Conservation (phyloP, 1,140 invertebrate genomes). For the Achatina immaculata region DNA sequence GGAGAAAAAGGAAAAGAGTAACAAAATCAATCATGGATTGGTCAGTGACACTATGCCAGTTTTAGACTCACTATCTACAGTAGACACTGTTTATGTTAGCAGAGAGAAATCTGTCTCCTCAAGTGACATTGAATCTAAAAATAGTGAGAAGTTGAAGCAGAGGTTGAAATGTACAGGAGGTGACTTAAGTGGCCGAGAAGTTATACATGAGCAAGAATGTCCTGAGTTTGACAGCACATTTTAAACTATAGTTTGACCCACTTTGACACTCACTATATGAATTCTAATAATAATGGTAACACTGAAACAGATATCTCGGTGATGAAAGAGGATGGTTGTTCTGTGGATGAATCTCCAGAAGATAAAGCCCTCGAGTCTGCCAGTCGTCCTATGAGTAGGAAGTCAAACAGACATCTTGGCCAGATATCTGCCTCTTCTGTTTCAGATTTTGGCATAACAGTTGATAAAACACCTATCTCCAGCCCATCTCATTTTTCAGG, state of each 20-base stretch:
- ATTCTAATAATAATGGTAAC: not conserved
- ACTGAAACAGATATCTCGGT: not conserved
- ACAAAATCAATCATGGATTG: not conserved
- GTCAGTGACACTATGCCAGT: not conserved
- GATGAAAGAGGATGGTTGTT: not conserved
- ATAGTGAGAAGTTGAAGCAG: not conserved
- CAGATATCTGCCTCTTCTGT: not conserved
- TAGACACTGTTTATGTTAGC: not conserved
- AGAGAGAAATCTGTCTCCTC: not conserved
- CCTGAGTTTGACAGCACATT: not conserved
- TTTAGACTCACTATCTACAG: not conserved
- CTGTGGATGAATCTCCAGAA: not conserved
- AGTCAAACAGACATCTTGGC: not conserved
- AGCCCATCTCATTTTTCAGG: not conserved
- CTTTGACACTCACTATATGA: not conserved
- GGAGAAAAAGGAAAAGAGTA: slow-evolving; percentile 48
- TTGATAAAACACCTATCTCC: no score
- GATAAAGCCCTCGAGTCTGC: not conserved
- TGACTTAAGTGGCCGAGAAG: not conserved
- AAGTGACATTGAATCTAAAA: not conserved
- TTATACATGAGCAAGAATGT: not conserved
- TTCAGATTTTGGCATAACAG: not conserved
- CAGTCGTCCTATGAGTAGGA: not conserved
- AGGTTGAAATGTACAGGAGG: not conserved
- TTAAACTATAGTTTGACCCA: not conserved